These are phyloP conservation scores for Drosophila insularis DNA, from an alignment of 1,140 invertebrate species.

Conservation along the genomic window DNA sequence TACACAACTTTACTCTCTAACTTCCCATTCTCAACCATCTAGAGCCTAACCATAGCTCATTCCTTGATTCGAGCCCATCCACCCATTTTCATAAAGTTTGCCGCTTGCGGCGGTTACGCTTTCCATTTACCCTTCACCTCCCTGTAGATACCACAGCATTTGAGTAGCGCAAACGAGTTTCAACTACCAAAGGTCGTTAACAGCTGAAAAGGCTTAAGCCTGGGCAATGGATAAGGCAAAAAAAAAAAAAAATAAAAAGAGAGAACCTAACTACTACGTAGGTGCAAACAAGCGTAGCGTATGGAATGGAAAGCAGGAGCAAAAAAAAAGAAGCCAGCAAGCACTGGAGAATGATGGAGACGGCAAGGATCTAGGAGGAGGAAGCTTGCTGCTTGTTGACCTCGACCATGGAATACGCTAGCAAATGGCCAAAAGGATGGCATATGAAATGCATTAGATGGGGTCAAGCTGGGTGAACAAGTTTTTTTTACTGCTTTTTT, in stretches of 20 bases:
- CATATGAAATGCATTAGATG: constrained; percentile 1
- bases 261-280: constrained; percentile 26
- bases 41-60: neutral
- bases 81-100: constrained; percentile 68
- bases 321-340: constrained; percentile 4
- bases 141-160: neutral
- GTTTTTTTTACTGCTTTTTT: neutral
- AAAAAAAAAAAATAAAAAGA: constrained; percentile 22
- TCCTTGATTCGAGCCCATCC: constrained; percentile 12
- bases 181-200: constrained; percentile 74
- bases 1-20: constrained; percentile 33
- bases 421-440: constrained; percentile 51
- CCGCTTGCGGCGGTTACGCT: constrained; percentile 54
- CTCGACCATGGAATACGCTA: constrained; percentile 72
- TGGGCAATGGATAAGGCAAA: constrained; percentile 28
- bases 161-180: constrained; percentile 47
- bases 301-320: constrained; percentile 20
- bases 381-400: constrained; percentile 46
- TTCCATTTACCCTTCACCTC: constrained; percentile 6
- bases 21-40: neutral
- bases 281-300: constrained; percentile 69
- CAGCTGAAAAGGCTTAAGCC: constrained; percentile 70
- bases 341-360: constrained; percentile 13
- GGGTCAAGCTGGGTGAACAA: neutral
- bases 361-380: constrained; percentile 34